Evolutionary conservation across 2,797 vertebrate genomes (phyloP).

Genomic region (Microctenopoma lineatum): DNA sequence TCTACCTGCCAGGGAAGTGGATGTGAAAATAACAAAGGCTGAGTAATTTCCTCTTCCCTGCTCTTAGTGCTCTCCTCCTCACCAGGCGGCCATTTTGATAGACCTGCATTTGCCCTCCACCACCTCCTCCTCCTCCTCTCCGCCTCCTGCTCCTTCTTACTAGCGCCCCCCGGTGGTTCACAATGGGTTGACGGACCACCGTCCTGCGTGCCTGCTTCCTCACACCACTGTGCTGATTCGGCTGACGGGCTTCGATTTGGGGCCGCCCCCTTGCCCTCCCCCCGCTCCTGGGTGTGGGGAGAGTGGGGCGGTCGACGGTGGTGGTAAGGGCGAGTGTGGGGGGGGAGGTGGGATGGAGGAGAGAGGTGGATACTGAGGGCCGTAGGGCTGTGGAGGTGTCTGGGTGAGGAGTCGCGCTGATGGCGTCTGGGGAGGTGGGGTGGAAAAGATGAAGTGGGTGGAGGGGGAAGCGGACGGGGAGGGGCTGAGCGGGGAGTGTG

Average conservation of each 20-base stretch:
- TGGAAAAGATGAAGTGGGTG: constrained; percentile 84
- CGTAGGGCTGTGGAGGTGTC: constrained; percentile 81
- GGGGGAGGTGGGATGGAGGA: constrained; percentile 77
- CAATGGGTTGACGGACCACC: constrained; percentile 26
- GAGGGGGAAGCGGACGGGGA: constrained; percentile 73
- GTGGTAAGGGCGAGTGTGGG: constrained; percentile 79
- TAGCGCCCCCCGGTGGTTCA: constrained; percentile 58
- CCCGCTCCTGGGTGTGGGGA: constrained; percentile 76
- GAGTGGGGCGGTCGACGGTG: constrained; percentile 79
- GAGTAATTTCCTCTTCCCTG: constrained; percentile 78
- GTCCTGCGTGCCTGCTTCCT: constrained; percentile 60
- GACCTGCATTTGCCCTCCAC: constrained; percentile 58
- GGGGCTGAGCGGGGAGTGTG: constrained; percentile 78
- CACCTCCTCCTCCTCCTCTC: constrained; percentile 45
- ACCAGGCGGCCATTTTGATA: constrained; percentile 59
- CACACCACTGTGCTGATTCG: constrained; percentile 95
- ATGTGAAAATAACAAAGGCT: constrained; percentile 85
- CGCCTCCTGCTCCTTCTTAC: constrained; percentile 48
- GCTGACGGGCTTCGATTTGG: constrained; percentile 90
- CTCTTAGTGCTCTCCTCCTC: constrained; percentile 62
- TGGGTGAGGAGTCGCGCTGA: constrained; percentile 81
- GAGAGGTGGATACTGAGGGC: constrained; percentile 77
- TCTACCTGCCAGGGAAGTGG: constrained; percentile 77
- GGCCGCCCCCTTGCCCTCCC: constrained; percentile 75
- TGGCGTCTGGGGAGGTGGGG: constrained; percentile 77